phyloP scores from a whole-genome alignment of 2,113 vertebrate genomes.

The Myrmecobius fasciatus region DNA sequence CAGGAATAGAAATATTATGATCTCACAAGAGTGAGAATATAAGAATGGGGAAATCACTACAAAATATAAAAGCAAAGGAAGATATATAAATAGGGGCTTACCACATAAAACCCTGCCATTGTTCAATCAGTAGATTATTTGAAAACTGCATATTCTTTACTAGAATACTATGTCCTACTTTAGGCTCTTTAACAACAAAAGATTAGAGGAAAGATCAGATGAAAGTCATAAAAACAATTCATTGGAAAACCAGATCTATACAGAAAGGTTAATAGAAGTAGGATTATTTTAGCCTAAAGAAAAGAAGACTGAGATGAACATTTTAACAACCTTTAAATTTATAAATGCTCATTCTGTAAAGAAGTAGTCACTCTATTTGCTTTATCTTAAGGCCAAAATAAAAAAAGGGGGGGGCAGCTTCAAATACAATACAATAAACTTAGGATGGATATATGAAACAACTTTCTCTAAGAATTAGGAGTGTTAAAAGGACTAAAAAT shows the following conservation, averaged over 20 bases:
- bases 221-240: constrained; percentile 38
- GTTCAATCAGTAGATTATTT: neutral
- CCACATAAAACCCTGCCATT: neutral
- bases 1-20: too few relatives aligned
- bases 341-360: constrained; percentile 1
- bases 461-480: constrained; percentile 10
- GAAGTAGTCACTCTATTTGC: neutral
- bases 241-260: neutral
- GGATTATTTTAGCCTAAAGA: constrained; percentile 4
- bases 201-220: constrained; percentile 7
- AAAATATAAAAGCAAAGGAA: neutral
- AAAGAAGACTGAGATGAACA: neutral
- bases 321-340: constrained; percentile 21
- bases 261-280: constrained; percentile 46
- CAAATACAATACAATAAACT: neutral
- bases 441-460: neutral
- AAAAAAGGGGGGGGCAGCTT: neutral
- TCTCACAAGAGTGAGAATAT: neutral
- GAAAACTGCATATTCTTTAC: neutral
- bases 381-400: constrained; percentile 11
- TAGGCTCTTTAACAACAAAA: constrained; percentile 16
- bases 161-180: neutral
- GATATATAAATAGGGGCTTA: neutral
- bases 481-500: constrained; percentile 6
- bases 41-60: neutral